These are phyloP conservation scores for Heteronetta atricapilla DNA, from an alignment of 2,113 vertebrate species.

Conservation along the genomic window DNA sequence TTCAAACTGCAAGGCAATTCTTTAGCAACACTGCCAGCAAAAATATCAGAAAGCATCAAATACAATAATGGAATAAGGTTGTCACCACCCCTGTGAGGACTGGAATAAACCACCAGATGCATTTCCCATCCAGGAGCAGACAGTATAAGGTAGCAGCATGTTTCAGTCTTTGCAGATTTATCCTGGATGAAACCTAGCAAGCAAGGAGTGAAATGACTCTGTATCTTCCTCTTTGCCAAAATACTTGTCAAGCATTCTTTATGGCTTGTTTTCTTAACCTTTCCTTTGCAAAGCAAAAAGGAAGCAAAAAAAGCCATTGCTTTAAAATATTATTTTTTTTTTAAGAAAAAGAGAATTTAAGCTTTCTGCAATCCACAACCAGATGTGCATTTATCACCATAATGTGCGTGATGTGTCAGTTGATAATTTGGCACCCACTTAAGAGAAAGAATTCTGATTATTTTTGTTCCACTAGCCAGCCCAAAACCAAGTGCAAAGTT, in stretches of 20 bases:
- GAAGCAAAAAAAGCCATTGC: neutral
- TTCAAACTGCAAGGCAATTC: neutral
- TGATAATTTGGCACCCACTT: slow-evolving; percentile 37
- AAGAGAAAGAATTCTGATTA: slow-evolving; percentile 67
- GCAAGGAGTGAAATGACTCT: neutral
- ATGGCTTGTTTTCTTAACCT: neutral
- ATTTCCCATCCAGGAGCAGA: neutral
- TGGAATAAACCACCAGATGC: neutral
- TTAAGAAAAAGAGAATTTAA: neutral
- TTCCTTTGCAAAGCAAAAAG: neutral
- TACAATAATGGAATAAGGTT: neutral
- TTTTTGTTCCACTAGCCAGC: slow-evolving; percentile 47
- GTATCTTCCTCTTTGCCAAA: neutral
- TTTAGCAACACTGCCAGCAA: neutral
- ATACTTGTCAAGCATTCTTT: neutral
- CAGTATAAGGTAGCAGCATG: neutral
- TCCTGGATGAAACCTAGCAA: neutral
- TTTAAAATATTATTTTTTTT: neutral
- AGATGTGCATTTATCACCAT: slow-evolving; percentile 23
- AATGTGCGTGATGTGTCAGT: slow-evolving; percentile 32
- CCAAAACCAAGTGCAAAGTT: slow-evolving; percentile 56
- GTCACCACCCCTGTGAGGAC: neutral
- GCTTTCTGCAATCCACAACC: neutral
- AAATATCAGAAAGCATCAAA: neutral
- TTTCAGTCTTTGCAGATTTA: neutral